Base-by-base conservation (phyloP, 1,140 invertebrate species). In the Bombus soroeensis region DNA sequence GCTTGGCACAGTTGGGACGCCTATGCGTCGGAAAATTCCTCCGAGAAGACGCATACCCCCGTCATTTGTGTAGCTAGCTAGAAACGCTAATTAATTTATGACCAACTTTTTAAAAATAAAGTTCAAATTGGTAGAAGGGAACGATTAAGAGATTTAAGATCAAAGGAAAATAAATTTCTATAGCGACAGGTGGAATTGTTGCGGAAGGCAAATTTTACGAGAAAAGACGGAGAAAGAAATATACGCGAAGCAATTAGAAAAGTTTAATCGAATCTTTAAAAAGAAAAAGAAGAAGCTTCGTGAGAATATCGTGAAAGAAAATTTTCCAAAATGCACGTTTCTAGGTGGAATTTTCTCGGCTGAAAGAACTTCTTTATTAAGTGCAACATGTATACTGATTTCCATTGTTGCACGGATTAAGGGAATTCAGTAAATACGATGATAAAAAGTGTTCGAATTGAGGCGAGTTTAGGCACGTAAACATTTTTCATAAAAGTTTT, bases 11-110 rank as follows among this genome's bases (percentile, higher is more conserved):
- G 57, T 13, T 47, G 10, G 10, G 39, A 80, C 68, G 77, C 68
- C 68, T 80, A 80, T 73, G 68, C 39, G 32, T 39, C 39, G 76
- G 76, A 79, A 84, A 84, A 80, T 34, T 72, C 66, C 28, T 25
- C 41, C 32, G 9, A 41, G 34, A 28, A 68, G 72, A 79, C 53
- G 39, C n/a, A 59, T 53, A 18, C 12, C 37, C 6, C 18, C n/a
- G 41, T 43, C 32, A 22, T 72, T 79, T 12, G 59, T 64, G 39
- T 47, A 73, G 18, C 34, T 18, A 28, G 8, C 5, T n/a, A 32
- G 18, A 76, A 32, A 66, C 10, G n/a, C 64, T 74, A 15, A 41
- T n/a, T 12, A 8, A n/a, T 39, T 15, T 62, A 3, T 28, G 15
- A 12, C 6, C 22, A 12, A 6, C 0, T 13, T 43, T 12, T 34